Evolutionary conservation across 2,113 vertebrate species (phyloP).

Genomic region (Mystacornis crossleyi): DNA sequence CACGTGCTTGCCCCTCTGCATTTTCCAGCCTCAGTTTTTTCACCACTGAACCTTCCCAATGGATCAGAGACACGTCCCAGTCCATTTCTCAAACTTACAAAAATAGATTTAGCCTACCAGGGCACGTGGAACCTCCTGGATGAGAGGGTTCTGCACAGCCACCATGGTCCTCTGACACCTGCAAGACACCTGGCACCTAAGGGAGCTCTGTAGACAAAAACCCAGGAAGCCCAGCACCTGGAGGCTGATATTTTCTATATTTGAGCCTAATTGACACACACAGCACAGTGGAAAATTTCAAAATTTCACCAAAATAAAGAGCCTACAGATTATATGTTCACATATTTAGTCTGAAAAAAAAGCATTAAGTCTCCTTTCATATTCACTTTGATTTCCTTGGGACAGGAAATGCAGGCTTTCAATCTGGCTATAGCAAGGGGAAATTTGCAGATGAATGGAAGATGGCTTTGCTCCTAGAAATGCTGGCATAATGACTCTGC

Average conservation of each 20-base stretch:
- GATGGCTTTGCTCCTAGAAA: slow-evolving; percentile 55
- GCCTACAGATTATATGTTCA: neutral
- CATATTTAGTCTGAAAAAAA: neutral
- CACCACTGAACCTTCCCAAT: fast-evolving
- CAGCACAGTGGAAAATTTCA: neutral
- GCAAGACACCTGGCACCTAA: neutral
- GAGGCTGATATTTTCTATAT: neutral
- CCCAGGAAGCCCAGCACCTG: neutral
- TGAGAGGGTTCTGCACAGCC: neutral
- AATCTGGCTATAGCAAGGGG: neutral
- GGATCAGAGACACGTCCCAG: neutral
- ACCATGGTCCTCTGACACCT: neutral
- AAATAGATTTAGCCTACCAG: neutral
- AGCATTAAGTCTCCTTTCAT: neutral
- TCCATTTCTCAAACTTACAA: neutral
- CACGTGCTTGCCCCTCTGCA: fast-evolving
- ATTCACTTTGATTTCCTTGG: neutral
- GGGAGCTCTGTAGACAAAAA: neutral
- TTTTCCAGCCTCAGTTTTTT: neutral
- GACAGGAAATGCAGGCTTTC: slow-evolving; percentile 17
- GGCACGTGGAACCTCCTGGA: neutral
- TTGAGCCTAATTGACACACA: neutral
- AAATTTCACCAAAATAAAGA: neutral
- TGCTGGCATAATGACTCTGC: neutral
- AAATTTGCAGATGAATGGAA: slow-evolving; percentile 45